Conservation (phyloP, 2,113 vertebrate genomes). For the Peromyscus maniculatus region DNA sequence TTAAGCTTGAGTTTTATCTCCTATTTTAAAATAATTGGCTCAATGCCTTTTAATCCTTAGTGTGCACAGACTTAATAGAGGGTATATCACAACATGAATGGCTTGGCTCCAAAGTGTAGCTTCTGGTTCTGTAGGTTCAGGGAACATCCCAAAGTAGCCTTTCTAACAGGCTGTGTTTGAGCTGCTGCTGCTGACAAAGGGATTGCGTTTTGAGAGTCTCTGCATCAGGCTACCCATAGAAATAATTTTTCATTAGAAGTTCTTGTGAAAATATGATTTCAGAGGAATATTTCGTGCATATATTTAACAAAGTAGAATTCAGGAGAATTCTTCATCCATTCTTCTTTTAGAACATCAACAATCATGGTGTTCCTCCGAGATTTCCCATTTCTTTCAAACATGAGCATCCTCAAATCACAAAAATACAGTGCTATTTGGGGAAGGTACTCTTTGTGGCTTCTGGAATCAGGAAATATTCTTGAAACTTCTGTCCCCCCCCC, state of each 20-base stretch:
- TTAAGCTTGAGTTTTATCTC: not conserved
- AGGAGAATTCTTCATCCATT: not conserved
- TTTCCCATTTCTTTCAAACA: not conserved
- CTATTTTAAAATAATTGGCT: conserved; percentile 21
- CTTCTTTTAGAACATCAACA: not conserved
- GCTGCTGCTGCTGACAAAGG: not conserved
- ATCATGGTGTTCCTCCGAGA: not conserved
- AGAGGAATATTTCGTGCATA: not conserved
- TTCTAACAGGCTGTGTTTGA: conserved; percentile 18
- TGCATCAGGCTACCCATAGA: not conserved
- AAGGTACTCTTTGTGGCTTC: not conserved
- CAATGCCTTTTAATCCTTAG: not conserved
- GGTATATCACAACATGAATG: not conserved
- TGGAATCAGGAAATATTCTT: conserved; percentile 5
- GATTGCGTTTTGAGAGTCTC: not conserved
- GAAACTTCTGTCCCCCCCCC: not conserved
- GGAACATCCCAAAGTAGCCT: not conserved
- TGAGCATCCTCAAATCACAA: not conserved
- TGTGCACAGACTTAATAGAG: not conserved
- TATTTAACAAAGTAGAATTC: not conserved
- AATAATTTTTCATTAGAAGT: not conserved
- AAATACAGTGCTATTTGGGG: not conserved
- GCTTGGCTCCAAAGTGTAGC: not conserved
- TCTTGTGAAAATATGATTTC: conserved; percentile 18
- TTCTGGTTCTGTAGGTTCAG: conserved; percentile 25